Conservation (phyloP, 2,113 vertebrate species). For the Sarotherodon lohbergeri region DNA sequence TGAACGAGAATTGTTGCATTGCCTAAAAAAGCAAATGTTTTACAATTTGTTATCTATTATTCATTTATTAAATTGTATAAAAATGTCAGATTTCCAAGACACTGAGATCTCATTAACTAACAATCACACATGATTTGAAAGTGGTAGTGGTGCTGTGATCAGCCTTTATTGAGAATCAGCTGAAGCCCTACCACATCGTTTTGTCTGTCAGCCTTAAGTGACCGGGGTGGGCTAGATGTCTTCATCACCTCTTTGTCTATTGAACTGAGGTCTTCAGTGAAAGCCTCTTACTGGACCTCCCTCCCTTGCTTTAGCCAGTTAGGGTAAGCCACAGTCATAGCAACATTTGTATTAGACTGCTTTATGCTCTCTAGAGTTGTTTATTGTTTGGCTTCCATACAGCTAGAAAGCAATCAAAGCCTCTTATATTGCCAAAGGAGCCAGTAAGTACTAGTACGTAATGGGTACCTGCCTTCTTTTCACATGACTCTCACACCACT, state of each 20-base stretch:
- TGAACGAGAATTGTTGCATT: not conserved
- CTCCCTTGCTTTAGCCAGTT: conserved; percentile 3
- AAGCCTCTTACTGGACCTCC: conserved; percentile 45
- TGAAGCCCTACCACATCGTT: not conserved
- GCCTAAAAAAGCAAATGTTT: not conserved
- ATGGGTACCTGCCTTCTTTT: conserved; percentile 7
- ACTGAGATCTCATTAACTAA: not conserved
- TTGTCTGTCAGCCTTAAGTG: conserved; percentile 34
- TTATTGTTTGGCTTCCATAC: conserved; percentile 35
- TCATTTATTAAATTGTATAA: not conserved
- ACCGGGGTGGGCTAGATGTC: conserved; percentile 50
- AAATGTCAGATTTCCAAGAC: not conserved
- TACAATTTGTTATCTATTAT: not conserved
- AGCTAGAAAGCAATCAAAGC: conserved; percentile 19
- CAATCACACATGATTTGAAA: not conserved
- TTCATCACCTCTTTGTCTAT: conserved; percentile 50
- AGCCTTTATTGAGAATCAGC: conserved; percentile 27
- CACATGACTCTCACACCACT: not conserved
- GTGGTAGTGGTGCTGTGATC: not conserved
- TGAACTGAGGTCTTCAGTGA: conserved; percentile 8
- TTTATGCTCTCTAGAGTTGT: conserved; percentile 16
- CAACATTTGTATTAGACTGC: conserved; percentile 1
- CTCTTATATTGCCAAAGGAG: conserved; percentile 23
- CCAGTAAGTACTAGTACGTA: conserved; percentile 13
- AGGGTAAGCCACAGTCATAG: not conserved